phyloP scores from a whole-genome alignment of 2,888 invertebrate genomes.

The Tiphia femorata region DNA sequence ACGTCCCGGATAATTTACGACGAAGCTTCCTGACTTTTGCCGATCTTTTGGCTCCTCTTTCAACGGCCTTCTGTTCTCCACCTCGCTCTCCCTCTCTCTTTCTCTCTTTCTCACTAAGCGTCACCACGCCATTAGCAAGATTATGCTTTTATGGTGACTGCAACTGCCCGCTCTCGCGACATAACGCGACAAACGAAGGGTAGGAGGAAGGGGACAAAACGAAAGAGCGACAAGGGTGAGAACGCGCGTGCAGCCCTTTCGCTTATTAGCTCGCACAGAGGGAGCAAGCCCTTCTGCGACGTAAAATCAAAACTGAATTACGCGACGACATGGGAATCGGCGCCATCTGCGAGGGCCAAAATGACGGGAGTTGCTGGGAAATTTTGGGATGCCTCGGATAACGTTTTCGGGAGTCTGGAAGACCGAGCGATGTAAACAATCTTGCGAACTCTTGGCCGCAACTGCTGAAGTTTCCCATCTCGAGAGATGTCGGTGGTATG shows the following conservation, averaged over 20 bases:
- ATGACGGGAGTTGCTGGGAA: constrained; percentile 6
- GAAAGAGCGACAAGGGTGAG: too few species aligned
- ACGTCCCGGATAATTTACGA: constrained; percentile 65
- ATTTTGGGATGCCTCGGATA: constrained; percentile 25
- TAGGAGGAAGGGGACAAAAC: too few species aligned
- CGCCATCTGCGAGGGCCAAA: neutral
- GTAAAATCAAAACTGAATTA: too few species aligned
- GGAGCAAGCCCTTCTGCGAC: too few species aligned
- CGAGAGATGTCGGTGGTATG: constrained; percentile 29
- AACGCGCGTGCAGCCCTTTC: too few species aligned
- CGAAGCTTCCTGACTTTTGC: constrained; percentile 63
- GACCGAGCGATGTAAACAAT: too few species aligned
- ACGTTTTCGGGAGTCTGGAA: too few species aligned
- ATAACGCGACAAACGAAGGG: neutral
- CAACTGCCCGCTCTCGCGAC: neutral
- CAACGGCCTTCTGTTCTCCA: constrained; percentile 10
- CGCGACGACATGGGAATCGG: neutral
- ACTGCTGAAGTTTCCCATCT: constrained; percentile 48
- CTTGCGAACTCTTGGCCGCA: constrained; percentile 36
- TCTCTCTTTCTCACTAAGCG: neutral
- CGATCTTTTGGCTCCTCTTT: constrained; percentile 35
- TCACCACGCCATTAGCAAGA: constrained; percentile 39
- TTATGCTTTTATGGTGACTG: constrained; percentile 33
- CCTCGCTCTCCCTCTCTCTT: constrained; percentile 10
- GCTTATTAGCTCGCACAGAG: too few species aligned